Evolutionary conservation across 2,113 vertebrate genomes (phyloP), one percentile per base, ranked within the genome.

Genomic region (Halcyon senegalensis): DNA sequence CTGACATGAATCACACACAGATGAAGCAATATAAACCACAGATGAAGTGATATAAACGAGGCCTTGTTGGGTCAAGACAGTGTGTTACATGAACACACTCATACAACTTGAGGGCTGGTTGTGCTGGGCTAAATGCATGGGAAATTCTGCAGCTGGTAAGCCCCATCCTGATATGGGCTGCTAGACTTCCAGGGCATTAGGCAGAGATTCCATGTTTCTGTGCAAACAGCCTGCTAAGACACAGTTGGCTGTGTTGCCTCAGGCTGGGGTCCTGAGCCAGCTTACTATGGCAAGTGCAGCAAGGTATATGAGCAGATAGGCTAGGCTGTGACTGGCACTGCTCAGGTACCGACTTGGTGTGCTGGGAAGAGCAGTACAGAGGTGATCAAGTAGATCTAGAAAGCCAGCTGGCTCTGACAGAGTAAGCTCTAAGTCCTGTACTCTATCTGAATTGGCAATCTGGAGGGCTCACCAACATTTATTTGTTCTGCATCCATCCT

Each of bases 231-330:
- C 33, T 30, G 11, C 31, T 51, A 27, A 64, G 43, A 51, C 35
- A 58, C 27, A 37, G 31, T 23, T 50, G 46, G 41, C 41, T 2
- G 1, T 51, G 20, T 39, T 51, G 53, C 39, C 33, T 83, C 58
- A 44, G 31, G 13, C 7, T 75, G 51, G 31, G 2, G 23, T 63
- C 37, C 58, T 77, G 19, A 50, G 18, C 7, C 37, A n/a, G 50
- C 16, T 64, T 24, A 30, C 50, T 25, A n/a, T 12, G 33, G 27
- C 39, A 31, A 50, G 27, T 7, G 15, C n/a, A 55, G 14, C 48
- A 56, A 3, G 1, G 25, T 16, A 10, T 10, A 41, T 2, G 9
- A 63, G 25, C 27, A 48, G 9, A 7, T 8, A 27, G 20, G 5
- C 55, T n/a, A 69, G n/a, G 41, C 23, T 1, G 1, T 33, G 16